phyloP scores from a whole-genome alignment of 2,797 vertebrate species.

The Adrianichthys oophorus region DNA sequence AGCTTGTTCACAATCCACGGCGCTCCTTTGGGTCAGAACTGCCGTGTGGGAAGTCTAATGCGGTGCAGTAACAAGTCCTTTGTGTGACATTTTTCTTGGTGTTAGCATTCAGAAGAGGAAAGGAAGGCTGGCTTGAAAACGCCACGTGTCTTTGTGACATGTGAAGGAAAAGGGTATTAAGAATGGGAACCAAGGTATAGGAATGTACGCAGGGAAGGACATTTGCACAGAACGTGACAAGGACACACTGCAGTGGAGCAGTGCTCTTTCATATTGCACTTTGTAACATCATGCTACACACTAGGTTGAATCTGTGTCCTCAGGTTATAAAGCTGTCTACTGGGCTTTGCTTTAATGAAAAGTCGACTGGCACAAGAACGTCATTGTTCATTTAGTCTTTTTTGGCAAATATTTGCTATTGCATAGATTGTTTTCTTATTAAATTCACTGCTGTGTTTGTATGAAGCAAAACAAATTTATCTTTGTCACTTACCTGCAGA shows the following conservation, averaged over 20 bases:
- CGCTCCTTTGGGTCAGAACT: slow-evolving; percentile 64
- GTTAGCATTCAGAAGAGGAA: slow-evolving; percentile 76
- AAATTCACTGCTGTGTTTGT: background rate
- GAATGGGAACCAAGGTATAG: slow-evolving; percentile 63
- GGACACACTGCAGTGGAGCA: slow-evolving; percentile 57
- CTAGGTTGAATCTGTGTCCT: slow-evolving; percentile 50
- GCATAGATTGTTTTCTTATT: slow-evolving; percentile 9
- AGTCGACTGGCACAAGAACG: background rate
- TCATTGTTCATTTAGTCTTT: no score
- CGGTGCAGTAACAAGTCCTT: slow-evolving; percentile 75
- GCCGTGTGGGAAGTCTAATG: slow-evolving; percentile 71
- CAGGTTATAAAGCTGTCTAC: slow-evolving; percentile 38
- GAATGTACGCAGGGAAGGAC: slow-evolving; percentile 64
- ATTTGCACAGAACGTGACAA: slow-evolving; percentile 74
- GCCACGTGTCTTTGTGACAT: slow-evolving; percentile 67
- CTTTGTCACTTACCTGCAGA: background rate
- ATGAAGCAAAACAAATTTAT: background rate
- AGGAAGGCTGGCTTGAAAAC: slow-evolving; percentile 60
- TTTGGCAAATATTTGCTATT: slow-evolving; percentile 4
- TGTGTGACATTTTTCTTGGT: slow-evolving; percentile 76
- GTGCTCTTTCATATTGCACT: slow-evolving; percentile 66
- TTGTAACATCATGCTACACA: slow-evolving; percentile 63
- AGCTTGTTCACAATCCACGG: slow-evolving; percentile 48
- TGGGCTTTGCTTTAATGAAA: slow-evolving; percentile 20
- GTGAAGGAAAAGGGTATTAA: slow-evolving; percentile 74